Base-by-base conservation (phyloP, 2,797 vertebrate genomes). In the Karalla daura region DNA sequence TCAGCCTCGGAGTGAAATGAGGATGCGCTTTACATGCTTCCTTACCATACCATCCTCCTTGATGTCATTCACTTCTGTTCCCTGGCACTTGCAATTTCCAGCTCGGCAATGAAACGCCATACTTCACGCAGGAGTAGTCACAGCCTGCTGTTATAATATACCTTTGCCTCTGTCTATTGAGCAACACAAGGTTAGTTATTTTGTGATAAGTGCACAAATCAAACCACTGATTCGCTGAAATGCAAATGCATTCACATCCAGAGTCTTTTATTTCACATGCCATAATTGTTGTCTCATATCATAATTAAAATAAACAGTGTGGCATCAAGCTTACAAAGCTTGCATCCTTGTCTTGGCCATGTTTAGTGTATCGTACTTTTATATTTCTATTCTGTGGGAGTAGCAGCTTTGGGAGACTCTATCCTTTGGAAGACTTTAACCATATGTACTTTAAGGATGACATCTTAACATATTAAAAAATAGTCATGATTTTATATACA, bases 21-120 rank as follows among this genome's bases (percentile, higher is more conserved):
- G 84, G 78, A 88, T 87, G 78, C 15, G 70, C 81, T 88, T 89
- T 84, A 84, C 89, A 90, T 87, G 81, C 88, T 82, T 56, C 78
- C 84, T 85, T 76, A 83, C 84, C 70, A 52, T 75, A 56, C 85
- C 49, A 60, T 78, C 86, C 83, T 80, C 70, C 84, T 81, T 78
- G 79, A 87, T 88, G 87, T 80, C 87, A 84, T 82, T 88, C 86
- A 86, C 76, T 79, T 79, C 76, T 84, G 64, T 83, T 86, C 74
- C 60, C 77, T 74, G 80, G 75, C 76, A 77, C 76, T 86, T 82
- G 81, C 85, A 86, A 89, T 88, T 86, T 87, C 74, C 81, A 25
- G 23, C 81, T 83, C 37, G 47, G 80, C 87, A 70, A 84, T 78
- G 77, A 81, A 78, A 73, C 76, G 67, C 60, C 70, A 75, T 76